Conservation (phyloP, 2,797 vertebrate species). For the Falco peregrinus region DNA sequence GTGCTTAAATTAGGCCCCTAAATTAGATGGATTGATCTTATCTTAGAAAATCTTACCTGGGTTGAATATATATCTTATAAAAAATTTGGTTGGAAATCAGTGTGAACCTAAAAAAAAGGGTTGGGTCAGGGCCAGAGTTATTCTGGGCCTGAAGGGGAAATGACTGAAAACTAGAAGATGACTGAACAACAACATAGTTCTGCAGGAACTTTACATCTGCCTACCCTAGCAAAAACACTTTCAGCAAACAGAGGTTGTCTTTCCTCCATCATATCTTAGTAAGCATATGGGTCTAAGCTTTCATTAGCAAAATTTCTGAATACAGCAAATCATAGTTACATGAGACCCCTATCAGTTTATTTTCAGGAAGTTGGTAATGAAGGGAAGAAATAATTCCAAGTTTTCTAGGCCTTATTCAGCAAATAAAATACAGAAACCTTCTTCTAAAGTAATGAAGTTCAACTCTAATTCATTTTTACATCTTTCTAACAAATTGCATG, state of each 20-base stretch:
- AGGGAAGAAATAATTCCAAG: not conserved
- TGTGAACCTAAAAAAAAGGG: not conserved
- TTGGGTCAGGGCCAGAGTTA: not conserved
- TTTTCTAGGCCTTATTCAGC: not conserved
- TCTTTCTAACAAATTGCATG: not conserved
- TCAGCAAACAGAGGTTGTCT: not conserved
- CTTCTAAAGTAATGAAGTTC: not conserved
- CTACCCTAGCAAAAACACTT: not conserved
- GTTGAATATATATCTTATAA: not conserved
- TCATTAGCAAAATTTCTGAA: not conserved
- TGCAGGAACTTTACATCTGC: not conserved
- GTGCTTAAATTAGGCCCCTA: not conserved
- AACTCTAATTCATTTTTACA: not conserved
- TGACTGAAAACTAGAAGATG: not conserved
- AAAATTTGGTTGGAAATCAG: not conserved
- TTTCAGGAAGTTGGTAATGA: not conserved
- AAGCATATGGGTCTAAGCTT: not conserved
- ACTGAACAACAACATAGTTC: not conserved
- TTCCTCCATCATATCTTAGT: not conserved
- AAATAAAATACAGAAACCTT: not conserved
- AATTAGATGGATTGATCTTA: not conserved
- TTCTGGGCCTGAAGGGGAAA: not conserved
- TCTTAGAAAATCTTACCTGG: not conserved
- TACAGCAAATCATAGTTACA: not conserved
- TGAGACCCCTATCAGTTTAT: not conserved